Evolutionary conservation across 2,113 vertebrate genomes (phyloP), one percentile per base, ranked within the genome.

Genomic region (Perca flavescens): DNA sequence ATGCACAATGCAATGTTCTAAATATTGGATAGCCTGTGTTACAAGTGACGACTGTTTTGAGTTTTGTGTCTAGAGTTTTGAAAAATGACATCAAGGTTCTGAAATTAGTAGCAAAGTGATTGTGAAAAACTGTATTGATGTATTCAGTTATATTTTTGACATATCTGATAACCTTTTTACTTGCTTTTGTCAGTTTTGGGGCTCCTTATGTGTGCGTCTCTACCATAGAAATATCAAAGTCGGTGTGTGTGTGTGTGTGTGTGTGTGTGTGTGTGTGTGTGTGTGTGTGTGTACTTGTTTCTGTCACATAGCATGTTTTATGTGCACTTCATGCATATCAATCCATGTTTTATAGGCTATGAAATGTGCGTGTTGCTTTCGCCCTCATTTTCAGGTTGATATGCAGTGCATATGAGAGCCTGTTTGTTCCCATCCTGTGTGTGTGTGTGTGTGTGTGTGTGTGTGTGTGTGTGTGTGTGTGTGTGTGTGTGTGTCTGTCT

Each of bases 361-460:
- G 1, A 80, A 70, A 63, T 34, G 21, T 22, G 47, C 49, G 19
- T 50, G 6, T 13, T n/a, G 7, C 54, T 67, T 53, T 63, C 2
- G 0, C 21, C 61, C 70, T n/a, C 21, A 28, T 83, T 21, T 81
- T 28, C 17, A 31, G 22, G 22, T 28, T 28, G 28, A 28, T 28
- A 28, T 28, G 28, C 64, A 79, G 69, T 3, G 3, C 53, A 75
- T 61, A 84, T 56, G 72, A 72, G 80, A 66, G 72, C 61, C 52
- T 22, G 71, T 85, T 86, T 86, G 91, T 88, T 84, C 68, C 71
- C 61, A 65, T 79, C 56, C 52, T 62, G 77, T 16, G 17, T 72
- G 15, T 63, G 54, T 76, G 15, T 69, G 11, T 46, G 60, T 54
- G 69, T 70, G 79, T 46, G 66, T 83, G 54, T 34, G 78, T 67